These are phyloP conservation scores for Hemiprocne comata DNA, from an alignment of 2,113 vertebrate species.

Conservation along the genomic window DNA sequence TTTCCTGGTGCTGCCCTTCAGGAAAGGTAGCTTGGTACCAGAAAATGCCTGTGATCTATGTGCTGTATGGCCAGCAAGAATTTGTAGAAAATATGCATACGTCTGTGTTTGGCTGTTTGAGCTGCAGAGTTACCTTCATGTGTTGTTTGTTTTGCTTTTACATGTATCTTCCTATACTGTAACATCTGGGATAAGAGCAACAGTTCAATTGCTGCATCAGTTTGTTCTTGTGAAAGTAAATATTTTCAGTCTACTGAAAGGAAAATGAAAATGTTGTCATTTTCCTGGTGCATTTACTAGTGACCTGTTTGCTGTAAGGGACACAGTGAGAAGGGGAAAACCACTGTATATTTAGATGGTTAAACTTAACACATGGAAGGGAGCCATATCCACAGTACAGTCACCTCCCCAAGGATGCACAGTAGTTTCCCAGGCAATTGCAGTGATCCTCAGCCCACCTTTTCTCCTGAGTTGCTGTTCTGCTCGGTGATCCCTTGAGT, in stretches of 20 bases:
- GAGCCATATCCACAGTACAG: neutral
- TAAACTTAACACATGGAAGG: neutral
- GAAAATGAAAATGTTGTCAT: neutral
- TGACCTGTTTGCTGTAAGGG: neutral
- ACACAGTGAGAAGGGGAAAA: neutral
- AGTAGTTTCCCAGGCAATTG: neutral
- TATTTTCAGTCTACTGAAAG: neutral
- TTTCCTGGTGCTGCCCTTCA: neutral
- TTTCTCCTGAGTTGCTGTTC: neutral
- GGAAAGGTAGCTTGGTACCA: neutral
- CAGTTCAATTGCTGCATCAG: neutral
- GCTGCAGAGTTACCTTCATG: neutral
- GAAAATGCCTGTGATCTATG: accelerated
- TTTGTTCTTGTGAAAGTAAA: neutral
- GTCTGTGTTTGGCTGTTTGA: neutral
- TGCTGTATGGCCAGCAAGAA: neutral
- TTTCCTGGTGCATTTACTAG: neutral
- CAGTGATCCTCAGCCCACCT: neutral
- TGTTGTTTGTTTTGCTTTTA: accelerated
- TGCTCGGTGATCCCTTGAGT: accelerated
- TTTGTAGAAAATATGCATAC: accelerated
- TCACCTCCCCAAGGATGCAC: neutral
- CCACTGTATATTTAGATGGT: accelerated
- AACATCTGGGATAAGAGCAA: neutral
- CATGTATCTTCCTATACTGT: accelerated